A percentile compares a stretch with the other conserved stretches of the same genome.
Evolutionary conservation across 1,140 invertebrate species (phyloP).

Genomic region (Agrypnia vestita): DNA sequence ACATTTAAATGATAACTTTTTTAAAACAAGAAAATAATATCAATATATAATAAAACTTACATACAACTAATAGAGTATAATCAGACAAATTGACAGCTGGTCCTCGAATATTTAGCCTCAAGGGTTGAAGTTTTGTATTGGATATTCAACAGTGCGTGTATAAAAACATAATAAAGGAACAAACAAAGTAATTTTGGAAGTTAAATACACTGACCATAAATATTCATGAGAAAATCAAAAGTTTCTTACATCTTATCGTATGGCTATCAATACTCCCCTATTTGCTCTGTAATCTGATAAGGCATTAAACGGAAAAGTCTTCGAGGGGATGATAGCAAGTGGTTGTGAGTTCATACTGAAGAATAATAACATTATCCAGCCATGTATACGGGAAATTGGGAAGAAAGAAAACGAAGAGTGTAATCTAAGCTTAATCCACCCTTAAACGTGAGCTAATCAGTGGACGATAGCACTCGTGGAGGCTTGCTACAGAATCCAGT

Average conservation of each 20-base stretch:
- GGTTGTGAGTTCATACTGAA: conserved; percentile 22
- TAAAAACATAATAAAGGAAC: too few species aligned
- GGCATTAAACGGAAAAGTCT: conserved; percentile 32
- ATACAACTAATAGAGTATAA: too few species aligned
- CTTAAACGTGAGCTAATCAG: conserved; percentile 60
- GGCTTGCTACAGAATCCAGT: too few species aligned
- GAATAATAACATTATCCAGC: conserved; percentile 54
- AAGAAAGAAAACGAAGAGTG: conserved; percentile 40
- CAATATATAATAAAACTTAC: too few species aligned
- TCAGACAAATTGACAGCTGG: too few species aligned
- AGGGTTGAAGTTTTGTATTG: neutral
- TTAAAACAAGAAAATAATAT: too few species aligned
- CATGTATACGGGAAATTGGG: conserved; percentile 25
- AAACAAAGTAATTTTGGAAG: neutral
- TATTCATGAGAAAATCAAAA: conserved; percentile 17
- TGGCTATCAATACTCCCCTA: conserved; percentile 1
- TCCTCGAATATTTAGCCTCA: too few species aligned
- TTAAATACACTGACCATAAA: conserved; percentile 13
- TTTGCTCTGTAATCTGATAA: conserved; percentile 15
- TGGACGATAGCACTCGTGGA: neutral
- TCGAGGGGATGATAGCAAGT: conserved; percentile 21
- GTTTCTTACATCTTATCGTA: neutral
- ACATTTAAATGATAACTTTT: too few species aligned
- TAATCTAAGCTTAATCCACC: conserved; percentile 58
- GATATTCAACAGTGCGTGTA: conserved; percentile 11